phyloP scores from a whole-genome alignment of 2,888 invertebrate species.

The Ctena decussata region DNA sequence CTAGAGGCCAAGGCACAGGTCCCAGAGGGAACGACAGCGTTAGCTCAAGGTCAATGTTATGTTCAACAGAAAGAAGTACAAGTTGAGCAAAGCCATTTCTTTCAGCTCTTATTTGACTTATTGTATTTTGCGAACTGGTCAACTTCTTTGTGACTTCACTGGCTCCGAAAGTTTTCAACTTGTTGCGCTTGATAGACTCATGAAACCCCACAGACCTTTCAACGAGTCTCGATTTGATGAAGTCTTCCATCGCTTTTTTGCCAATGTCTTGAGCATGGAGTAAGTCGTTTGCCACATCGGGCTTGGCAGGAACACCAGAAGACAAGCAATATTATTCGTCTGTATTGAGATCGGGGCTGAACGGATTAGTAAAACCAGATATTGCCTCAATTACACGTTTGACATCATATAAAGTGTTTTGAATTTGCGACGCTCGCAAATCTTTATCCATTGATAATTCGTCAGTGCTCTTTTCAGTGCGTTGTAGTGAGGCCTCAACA shows the following conservation, averaged over 20 bases:
- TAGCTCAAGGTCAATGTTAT: slow-evolving; percentile 50
- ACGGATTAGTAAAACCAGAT: slow-evolving; percentile 49
- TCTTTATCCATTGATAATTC: not conserved
- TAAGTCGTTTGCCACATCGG: not conserved
- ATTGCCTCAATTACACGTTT: slow-evolving; percentile 29
- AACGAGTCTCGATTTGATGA: slow-evolving; percentile 35
- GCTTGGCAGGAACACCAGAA: slow-evolving; percentile 38
- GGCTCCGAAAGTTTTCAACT: slow-evolving; percentile 52
- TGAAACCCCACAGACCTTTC: slow-evolving; percentile 41
- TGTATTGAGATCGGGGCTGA: slow-evolving; percentile 27
- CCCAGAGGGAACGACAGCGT: slow-evolving; percentile 49
- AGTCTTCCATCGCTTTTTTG: slow-evolving; percentile 7
- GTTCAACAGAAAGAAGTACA: slow-evolving; percentile 15
- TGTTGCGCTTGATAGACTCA: slow-evolving; percentile 37
- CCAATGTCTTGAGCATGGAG: slow-evolving; percentile 10
- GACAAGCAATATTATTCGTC: slow-evolving; percentile 44
- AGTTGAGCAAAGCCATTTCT: slow-evolving; percentile 18
- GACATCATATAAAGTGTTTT: not conserved
- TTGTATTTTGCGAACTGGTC: slow-evolving; percentile 33
- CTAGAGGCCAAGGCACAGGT: slow-evolving; percentile 45
- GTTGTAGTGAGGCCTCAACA: not conserved
- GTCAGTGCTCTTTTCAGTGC: not conserved
- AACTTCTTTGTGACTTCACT: not conserved
- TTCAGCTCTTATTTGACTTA: no score
- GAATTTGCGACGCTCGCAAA: not conserved